Percentiles rank a stretch among this genome's conserved stretches.
These are phyloP conservation scores for Lycocerus yunnanus DNA, from an alignment of 2,888 invertebrate genomes.

Conservation along the genomic window DNA sequence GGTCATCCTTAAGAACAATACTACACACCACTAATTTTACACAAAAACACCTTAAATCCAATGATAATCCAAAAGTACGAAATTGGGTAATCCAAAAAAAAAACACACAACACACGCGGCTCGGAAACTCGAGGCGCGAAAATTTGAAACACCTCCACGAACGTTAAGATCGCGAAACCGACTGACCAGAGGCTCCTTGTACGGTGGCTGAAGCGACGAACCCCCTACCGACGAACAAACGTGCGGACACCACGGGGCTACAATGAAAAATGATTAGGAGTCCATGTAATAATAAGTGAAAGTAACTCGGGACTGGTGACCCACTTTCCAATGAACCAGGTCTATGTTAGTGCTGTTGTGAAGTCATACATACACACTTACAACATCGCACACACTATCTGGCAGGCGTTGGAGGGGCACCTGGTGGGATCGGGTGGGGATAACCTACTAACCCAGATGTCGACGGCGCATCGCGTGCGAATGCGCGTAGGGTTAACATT, in stretches of 20 bases:
- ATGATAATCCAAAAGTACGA: constrained; percentile 26
- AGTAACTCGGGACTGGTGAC: constrained; percentile 79
- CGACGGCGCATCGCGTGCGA: constrained; percentile 65
- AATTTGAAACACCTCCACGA: constrained; percentile 23
- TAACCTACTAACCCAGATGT: constrained; percentile 87
- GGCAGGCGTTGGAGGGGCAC: constrained; percentile 42
- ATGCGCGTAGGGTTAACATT: constrained; percentile 58
- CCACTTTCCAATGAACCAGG: constrained; percentile 92
- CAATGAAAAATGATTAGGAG: constrained; percentile 74
- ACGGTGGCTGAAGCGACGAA: constrained; percentile 48
- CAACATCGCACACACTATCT: constrained; percentile 46
- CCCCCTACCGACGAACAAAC: constrained; percentile 37
- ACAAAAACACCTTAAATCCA: constrained; percentile 1
- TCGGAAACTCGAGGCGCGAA: constrained; percentile 3
- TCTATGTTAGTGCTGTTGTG: constrained; percentile 76
- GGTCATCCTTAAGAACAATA: background rate
- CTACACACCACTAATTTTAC: constrained; percentile 6
- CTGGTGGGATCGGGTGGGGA: constrained; percentile 61
- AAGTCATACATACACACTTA: constrained; percentile 53
- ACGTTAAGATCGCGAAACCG: constrained; percentile 25
- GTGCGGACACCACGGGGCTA: constrained; percentile 61
- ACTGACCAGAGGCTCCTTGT: constrained; percentile 34
- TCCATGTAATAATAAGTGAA: constrained; percentile 82
- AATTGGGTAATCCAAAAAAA: constrained; percentile 32
- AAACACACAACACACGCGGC: constrained; percentile 26